Conservation (phyloP, 2,888 invertebrate species). For the Auanema sp. region DNA sequence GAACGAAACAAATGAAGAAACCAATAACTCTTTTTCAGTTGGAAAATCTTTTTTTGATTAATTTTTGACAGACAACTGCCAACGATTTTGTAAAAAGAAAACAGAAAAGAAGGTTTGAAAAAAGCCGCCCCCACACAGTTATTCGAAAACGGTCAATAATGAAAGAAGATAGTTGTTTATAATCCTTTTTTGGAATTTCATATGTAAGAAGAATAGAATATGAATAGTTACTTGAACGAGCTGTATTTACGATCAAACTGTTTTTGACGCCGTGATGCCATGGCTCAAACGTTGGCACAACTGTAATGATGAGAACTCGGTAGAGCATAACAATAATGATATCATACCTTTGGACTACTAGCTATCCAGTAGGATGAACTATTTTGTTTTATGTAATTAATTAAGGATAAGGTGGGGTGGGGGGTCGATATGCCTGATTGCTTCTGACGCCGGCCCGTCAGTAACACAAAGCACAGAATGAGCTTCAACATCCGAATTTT, state of each 20-base stretch:
- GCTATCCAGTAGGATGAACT: background rate
- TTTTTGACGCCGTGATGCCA: constrained; percentile 56
- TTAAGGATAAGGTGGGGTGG: background rate
- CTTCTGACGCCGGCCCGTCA: constrained; percentile 8
- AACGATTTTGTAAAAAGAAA: constrained; percentile 2
- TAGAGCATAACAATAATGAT: background rate
- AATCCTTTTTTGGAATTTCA: background rate
- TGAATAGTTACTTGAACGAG: constrained; percentile 49
- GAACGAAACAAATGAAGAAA: too few relatives aligned
- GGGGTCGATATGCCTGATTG: constrained; percentile 3
- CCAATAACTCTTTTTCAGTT: background rate
- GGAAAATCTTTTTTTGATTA: constrained; percentile 2
- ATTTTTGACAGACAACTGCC: background rate
- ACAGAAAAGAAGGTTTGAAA: background rate
- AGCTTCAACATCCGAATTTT: too few relatives aligned
- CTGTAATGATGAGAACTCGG: background rate
- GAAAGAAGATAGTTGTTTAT: background rate
- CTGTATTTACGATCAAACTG: constrained; percentile 58
- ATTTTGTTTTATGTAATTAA: background rate
- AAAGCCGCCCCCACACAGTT: background rate
- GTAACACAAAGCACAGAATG: background rate
- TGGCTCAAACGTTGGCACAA: constrained; percentile 11
- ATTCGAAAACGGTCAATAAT: background rate
- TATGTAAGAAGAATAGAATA: background rate
- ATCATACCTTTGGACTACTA: background rate